Percentiles rank a stretch among this genome's conserved stretches.
These are phyloP conservation scores for Tetranychus piercei DNA, from an alignment of 2,888 invertebrate species.

Conservation along the genomic window DNA sequence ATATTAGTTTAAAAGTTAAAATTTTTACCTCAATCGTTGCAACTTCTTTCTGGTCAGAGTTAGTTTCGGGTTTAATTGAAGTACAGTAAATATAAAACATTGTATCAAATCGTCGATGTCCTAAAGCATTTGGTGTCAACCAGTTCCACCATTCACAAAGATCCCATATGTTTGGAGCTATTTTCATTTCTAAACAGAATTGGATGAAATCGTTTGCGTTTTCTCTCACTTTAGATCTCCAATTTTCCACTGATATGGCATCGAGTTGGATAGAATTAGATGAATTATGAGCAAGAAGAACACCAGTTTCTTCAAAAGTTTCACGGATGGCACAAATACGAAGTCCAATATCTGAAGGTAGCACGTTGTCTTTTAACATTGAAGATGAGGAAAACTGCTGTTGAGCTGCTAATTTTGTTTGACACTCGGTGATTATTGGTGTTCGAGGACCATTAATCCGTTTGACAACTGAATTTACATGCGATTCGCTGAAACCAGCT, in stretches of 20 bases:
- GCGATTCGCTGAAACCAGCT: slow-evolving; percentile 34
- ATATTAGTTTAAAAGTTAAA: background rate
- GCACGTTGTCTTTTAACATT: slow-evolving; percentile 12
- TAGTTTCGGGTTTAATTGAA: slow-evolving; percentile 37
- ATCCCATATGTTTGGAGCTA: slow-evolving; percentile 35
- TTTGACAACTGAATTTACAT: slow-evolving; percentile 21
- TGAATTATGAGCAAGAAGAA: background rate
- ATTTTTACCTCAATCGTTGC: slow-evolving; percentile 33
- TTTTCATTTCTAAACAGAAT: slow-evolving; percentile 31
- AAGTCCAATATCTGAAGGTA: slow-evolving; percentile 45
- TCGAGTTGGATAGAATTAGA: background rate
- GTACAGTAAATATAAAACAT: slow-evolving; percentile 50
- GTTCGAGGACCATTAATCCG: slow-evolving; percentile 23
- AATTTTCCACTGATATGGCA: background rate
- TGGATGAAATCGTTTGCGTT: slow-evolving; percentile 28
- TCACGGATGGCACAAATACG: slow-evolving; percentile 67
- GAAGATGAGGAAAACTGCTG: background rate
- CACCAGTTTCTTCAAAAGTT: slow-evolving; percentile 76
- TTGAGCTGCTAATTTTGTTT: background rate
- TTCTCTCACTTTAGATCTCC: background rate
- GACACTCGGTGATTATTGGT: slow-evolving; percentile 20
- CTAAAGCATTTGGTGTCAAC: slow-evolving; percentile 32
- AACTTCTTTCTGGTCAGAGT: slow-evolving; percentile 41
- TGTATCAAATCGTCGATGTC: slow-evolving; percentile 41
- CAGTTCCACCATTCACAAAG: slow-evolving; percentile 36